Percentiles rank a stretch among this genome's conserved stretches.
phyloP scores from a whole-genome alignment of 2,888 invertebrate species.

The Aphodius sticticus region DNA sequence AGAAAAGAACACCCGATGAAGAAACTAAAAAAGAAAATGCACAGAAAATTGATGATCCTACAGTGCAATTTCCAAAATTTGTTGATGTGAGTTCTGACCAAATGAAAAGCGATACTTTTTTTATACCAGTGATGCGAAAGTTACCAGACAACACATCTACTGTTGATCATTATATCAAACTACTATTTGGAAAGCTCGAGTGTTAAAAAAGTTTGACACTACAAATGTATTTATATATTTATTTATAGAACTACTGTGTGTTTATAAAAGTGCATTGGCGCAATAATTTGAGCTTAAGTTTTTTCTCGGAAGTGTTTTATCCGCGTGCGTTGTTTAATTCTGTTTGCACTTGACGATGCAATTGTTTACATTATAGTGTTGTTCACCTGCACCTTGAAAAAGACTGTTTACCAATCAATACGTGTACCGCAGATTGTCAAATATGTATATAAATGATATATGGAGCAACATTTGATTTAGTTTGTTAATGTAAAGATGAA shows the following conservation, averaged over 20 bases:
- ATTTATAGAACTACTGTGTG: too few relatives aligned
- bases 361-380: background rate
- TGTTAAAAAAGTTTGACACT: background rate
- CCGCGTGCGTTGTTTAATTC: background rate
- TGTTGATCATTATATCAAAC: slow-evolving; percentile 15
- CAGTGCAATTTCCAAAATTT: background rate
- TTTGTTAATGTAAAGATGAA: background rate
- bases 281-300: background rate
- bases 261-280: too few relatives aligned
- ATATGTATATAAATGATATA: background rate
- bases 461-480: background rate
- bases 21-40: background rate
- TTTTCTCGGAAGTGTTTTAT: background rate
- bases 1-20: background rate
- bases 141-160: slow-evolving; percentile 9
- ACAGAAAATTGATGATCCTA: background rate
- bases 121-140: slow-evolving; percentile 12
- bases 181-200: slow-evolving; percentile 9
- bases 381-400: background rate
- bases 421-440: background rate
- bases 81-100: background rate
- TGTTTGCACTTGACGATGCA: background rate
- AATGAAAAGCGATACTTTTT: background rate
- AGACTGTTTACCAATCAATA: background rate
- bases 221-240: too few relatives aligned